Base-by-base conservation (phyloP, 2,113 vertebrate genomes). In the Dryoscopus gambensis region DNA sequence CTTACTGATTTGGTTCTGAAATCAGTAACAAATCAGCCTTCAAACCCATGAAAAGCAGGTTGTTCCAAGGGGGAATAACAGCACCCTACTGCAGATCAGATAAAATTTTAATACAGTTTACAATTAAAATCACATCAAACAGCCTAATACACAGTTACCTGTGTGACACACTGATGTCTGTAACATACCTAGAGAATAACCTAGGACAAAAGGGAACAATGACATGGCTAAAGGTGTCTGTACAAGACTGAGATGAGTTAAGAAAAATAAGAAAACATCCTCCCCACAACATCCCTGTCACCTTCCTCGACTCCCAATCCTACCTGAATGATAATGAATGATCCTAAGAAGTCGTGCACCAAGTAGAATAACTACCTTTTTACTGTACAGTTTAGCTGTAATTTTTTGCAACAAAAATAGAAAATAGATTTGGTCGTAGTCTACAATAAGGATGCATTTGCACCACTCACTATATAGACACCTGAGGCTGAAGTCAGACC, bases 71-170 rank as follows among this genome's bases (percentile, higher is more conserved):
- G 46, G 76, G 62, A 93, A 90, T 60, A 57, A 69, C 65, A 90
- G 81, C 53, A 85, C 49, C 47, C 28, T 23, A 71, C 69, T 67
- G 76, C 46, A 93, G 74, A 77, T 28, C 59, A 82, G 68, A 70
- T 22, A 83, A 73, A 94, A 91, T 85, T 62, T 42, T 65, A 93
- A 87, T 53, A 82, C 3, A 90, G 87, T 83, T 97, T 92, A 83
- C 87, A 69, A 84, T 37, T 83, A 70, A 94, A 95, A 56, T 15
- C 56, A 71, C 17, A 83, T 63, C 53, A 60, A 90, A 56, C 67
- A 78, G 30, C 57, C 52, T 84, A 91, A 97, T 60, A 49, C 63
- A 87, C 80, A 92, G 83, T 92, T 69, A 79, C 44, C 52, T 84
- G 83, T 69, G 81, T 78, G 87, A 92, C 42, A 87, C 56, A 35